Percentiles rank a stretch among this genome's conserved stretches.
phyloP scores from a whole-genome alignment of 2,113 vertebrate genomes.

The Corythaeola cristata region DNA sequence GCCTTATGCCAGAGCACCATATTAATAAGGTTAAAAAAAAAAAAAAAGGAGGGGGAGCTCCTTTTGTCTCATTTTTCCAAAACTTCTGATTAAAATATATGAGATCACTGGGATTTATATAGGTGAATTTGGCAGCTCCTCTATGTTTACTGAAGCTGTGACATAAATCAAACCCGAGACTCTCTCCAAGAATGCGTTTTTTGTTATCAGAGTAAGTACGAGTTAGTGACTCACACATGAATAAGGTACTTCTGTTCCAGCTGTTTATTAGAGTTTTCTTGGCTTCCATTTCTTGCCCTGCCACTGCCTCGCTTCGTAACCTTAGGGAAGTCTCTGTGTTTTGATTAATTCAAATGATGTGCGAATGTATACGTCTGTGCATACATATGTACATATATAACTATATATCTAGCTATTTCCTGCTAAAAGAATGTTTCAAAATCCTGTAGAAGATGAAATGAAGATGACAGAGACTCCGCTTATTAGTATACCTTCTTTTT shows the following conservation, averaged over 20 bases:
- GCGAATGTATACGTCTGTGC: not conserved
- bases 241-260: conserved; percentile 51
- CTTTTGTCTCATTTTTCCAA: conserved; percentile 9
- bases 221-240: conserved; percentile 37
- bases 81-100: conserved; percentile 40
- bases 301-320: conserved; percentile 4
- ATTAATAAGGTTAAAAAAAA: conserved; percentile 4
- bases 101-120: conserved; percentile 30
- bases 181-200: conserved; percentile 29
- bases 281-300: conserved; percentile 39
- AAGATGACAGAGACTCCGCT: not conserved
- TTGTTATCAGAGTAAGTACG: conserved; percentile 42
- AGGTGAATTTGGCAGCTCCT: conserved; percentile 34
- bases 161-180: conserved; percentile 32
- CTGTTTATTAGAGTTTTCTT: conserved; percentile 40
- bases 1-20: not conserved
- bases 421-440: not conserved
- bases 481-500: not conserved
- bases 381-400: not conserved
- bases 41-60: not conserved
- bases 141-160: conserved; percentile 37
- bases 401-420: not conserved
- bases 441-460: not conserved
- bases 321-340: not conserved
- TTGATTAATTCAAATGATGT: not conserved